Evolutionary conservation across 1,140 invertebrate species (phyloP).

Genomic region (Phymorhynchus buccinoides): DNA sequence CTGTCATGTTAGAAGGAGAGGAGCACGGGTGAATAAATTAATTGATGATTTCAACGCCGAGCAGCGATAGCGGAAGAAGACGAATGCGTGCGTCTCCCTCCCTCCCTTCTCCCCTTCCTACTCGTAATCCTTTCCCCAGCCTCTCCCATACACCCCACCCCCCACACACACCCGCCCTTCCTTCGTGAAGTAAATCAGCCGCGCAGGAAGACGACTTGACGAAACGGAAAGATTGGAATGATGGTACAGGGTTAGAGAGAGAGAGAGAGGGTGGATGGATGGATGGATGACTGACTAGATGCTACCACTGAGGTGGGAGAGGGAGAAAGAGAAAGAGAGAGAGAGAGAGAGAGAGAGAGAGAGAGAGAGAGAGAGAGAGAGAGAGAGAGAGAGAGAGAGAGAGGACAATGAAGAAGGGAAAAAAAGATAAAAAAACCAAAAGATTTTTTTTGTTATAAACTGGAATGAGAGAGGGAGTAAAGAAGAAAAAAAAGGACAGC

Average conservation of each 20-base stretch:
- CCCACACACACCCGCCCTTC: neutral
- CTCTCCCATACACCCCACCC: too few species aligned
- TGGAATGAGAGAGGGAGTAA: too few species aligned
- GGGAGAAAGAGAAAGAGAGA: neutral
- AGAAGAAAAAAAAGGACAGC: too few species aligned
- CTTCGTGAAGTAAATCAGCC: neutral
- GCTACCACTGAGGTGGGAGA: neutral
- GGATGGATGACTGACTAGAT: too few species aligned
- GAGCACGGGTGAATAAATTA: slow-evolving; percentile 28
- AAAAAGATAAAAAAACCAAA: neutral
- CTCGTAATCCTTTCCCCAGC: too few species aligned
- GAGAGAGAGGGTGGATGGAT: neutral
- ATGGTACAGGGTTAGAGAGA: neutral
- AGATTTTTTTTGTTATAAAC: too few species aligned
- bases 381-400: too few species aligned
- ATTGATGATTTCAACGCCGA: slow-evolving; percentile 26
- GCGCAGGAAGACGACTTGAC: slow-evolving; percentile 6
- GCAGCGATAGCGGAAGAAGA: slow-evolving; percentile 26
- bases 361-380: too few species aligned
- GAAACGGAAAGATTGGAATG: slow-evolving; percentile 11
- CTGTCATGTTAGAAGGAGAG: neutral
- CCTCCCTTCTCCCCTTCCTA: neutral
- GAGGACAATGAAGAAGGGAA: neutral
- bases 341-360: too few species aligned
- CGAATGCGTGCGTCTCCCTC: neutral